These are phyloP conservation scores for Podabrus alpinus DNA, from an alignment of 2,888 invertebrate species.

Conservation along the genomic window DNA sequence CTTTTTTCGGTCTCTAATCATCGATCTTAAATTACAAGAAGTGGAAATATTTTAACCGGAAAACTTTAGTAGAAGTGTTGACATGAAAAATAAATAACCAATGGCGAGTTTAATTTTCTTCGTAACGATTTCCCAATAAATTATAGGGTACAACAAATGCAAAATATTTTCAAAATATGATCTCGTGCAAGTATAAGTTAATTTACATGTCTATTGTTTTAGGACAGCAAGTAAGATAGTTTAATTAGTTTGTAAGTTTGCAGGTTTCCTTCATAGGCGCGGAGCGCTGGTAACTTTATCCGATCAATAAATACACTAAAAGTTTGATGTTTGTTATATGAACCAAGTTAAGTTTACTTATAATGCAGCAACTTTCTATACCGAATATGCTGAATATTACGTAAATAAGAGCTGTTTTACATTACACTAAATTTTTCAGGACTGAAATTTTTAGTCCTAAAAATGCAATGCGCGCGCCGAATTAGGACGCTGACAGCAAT, in stretches of 20 bases:
- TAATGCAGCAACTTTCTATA: neutral
- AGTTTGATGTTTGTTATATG: conserved; percentile 56
- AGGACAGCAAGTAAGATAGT: conserved; percentile 55
- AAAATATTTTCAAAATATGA: conserved; percentile 11
- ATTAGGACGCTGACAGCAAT: no score
- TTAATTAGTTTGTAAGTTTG: conserved; percentile 57
- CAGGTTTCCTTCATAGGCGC: conserved; percentile 50
- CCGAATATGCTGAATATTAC: neutral
- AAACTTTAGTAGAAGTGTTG: neutral
- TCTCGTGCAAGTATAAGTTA: conserved; percentile 32
- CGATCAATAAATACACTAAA: conserved; percentile 51
- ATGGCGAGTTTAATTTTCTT: neutral
- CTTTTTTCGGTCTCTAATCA: no score
- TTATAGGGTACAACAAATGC: neutral
- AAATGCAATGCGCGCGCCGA: no score
- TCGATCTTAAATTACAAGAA: no score
- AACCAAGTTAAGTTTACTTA: conserved; percentile 43
- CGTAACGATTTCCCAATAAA: neutral
- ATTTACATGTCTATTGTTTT: conserved; percentile 57
- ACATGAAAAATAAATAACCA: neutral
- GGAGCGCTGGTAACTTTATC: conserved; percentile 50
- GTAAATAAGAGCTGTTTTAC: no score
- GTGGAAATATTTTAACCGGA: neutral
- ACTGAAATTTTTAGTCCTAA: no score
- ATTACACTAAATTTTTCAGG: no score